Evolutionary conservation across 2,888 invertebrate genomes (phyloP), one percentile per base, ranked within the genome.

Genomic region (Rhamphomyia laevipes): DNA sequence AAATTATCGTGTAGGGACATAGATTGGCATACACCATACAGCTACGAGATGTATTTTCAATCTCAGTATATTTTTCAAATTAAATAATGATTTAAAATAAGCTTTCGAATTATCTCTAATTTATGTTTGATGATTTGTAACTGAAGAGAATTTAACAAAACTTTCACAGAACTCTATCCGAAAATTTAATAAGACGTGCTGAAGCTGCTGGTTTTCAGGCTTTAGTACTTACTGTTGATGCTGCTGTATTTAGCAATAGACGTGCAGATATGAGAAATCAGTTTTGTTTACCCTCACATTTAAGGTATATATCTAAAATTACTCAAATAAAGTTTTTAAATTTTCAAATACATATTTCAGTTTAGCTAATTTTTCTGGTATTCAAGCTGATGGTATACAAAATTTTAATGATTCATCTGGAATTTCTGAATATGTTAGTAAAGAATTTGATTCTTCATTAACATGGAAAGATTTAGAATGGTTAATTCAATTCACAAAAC

Each of bases 381-480:
- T 67, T 6, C 66, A 68, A 42, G 61, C 64, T 0, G 57, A 60
- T 46, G 62, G 63, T 1, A 63, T 68, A 18, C 50, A 53, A 21
- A 49, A 33, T 18, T 42, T 35, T 5, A 54, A 48, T 42, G 35
- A 35, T 7, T 13, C 35, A n/a, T 80, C 80, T 11, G 86, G 86
- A 1, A 73, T 94, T 37, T 84, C 80, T 59, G 80, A 82, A 58
- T 92, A 91, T 59, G 84, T 90, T 0, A 73, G 75, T 31, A 77
- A 76, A 49, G 74, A 90, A 53, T 88, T 92, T 59, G 93, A 94
- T 66, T 74, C 82, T 50, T 78, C 84, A 2, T 65, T 94, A 15
- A 82, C 83, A 2, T 95, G 95, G 95, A 72, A 81, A 15, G 91
- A 90, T 59, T 75, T 96, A 0, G 73, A 76, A 51, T 95, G 93